Evolutionary conservation across 2,113 vertebrate genomes (phyloP), one percentile per base, ranked within the genome.

Genomic region (Trachemys scripta): DNA sequence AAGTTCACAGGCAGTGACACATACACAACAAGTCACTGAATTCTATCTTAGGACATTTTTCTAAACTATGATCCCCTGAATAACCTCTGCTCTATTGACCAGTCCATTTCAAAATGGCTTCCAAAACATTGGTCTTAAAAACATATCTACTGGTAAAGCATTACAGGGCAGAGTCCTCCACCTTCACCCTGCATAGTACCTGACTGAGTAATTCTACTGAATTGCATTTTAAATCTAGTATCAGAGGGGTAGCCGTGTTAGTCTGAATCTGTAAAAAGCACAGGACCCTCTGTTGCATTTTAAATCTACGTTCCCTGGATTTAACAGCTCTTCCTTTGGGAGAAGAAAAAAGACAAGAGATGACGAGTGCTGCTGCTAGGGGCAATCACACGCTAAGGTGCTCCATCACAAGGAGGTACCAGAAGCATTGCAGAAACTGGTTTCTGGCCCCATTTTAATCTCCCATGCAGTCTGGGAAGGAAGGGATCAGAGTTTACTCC

Each of bases 61-160:
- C 12, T n/a, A 45, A 9, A 91, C 57, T 27, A 10, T 84, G 7
- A 54, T 19, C 5, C 47, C 27, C 31, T 65, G 59, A 8, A 35
- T 82, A 17, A 2, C 29, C 6, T 72, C 13, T 59, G 53, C 72
- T 56, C 51, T 50, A 6, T n/a, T 10, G 83, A 53, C 79, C 42
- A 93, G 2, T 0, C 0, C 1, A 4, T 10, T 76, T 84, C 79
- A 75, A 2, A 45, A 65, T 69, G 1, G 1, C 76, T 76, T 90
- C n/a, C 80, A 90, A 88, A 89, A 27, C 2, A 24, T 29, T 4
- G 8, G 6, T 25, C 2, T 14, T 4, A 5, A 25, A 45, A 1
- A 0, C 29, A 10, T 17, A 16, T 3, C 35, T 6, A 57, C 56
- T 27, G 10, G 38, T 0, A 17, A 27, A 72, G 2, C 6, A 12